These are phyloP conservation scores for Potamilus streckersoni DNA, from an alignment of 1,140 invertebrate species.

Conservation along the genomic window DNA sequence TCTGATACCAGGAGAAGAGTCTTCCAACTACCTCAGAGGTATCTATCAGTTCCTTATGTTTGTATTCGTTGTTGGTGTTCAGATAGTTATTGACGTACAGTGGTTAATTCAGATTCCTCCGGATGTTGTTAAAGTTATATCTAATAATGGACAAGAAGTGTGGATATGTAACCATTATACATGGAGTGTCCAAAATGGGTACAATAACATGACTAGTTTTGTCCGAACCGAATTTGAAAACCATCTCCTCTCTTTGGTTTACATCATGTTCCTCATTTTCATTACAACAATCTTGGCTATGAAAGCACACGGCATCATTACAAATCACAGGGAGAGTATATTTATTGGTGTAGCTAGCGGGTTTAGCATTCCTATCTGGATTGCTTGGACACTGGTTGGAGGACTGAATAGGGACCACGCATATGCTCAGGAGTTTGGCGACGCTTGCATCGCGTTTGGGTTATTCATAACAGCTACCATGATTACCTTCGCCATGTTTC, in stretches of 20 bases:
- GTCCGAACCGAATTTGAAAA: conserved; percentile 67
- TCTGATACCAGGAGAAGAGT: conserved; percentile 71
- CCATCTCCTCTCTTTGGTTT: conserved; percentile 82
- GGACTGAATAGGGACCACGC: conserved; percentile 75
- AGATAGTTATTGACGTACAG: conserved; percentile 88
- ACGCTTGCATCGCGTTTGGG: conserved; percentile 89
- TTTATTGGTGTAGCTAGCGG: conserved; percentile 90
- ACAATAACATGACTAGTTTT: conserved; percentile 52
- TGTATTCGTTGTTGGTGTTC: conserved; percentile 76
- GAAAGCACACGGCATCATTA: conserved; percentile 81
- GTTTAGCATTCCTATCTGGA: conserved; percentile 82
- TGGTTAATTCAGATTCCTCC: conserved; percentile 73
- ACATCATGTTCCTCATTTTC: conserved; percentile 84
- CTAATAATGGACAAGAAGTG: conserved; percentile 44
- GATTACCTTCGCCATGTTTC: conserved; percentile 92
- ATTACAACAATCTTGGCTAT: conserved; percentile 87
- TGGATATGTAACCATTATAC: conserved; percentile 63
- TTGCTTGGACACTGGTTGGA: conserved; percentile 81
- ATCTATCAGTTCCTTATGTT: conserved; percentile 90
- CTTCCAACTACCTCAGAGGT: conserved; percentile 91
- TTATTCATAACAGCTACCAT: conserved; percentile 84
- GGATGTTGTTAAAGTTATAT: conserved; percentile 45
- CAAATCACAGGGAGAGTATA: conserved; percentile 90
- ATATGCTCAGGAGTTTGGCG: conserved; percentile 70
- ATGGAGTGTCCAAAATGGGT: conserved; percentile 55